Percentiles rank a stretch among this genome's conserved stretches.
These are phyloP conservation scores for Brenthis daphne DNA, from an alignment of 2,888 invertebrate species.

Conservation along the genomic window DNA sequence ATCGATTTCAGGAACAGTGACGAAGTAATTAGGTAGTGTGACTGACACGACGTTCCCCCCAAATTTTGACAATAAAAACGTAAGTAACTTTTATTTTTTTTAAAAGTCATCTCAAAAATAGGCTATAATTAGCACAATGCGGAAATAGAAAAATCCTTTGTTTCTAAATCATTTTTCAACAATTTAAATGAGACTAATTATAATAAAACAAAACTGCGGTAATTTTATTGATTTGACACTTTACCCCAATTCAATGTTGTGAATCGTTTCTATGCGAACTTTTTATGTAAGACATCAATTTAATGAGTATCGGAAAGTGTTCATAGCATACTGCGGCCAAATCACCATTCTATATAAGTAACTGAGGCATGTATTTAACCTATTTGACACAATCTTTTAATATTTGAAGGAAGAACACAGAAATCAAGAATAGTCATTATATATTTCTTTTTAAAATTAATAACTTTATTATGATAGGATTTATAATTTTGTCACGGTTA, in stretches of 20 bases:
- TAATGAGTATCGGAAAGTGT: constrained; percentile 25
- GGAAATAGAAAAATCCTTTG: constrained; percentile 3
- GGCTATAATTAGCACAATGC: constrained; percentile 15
- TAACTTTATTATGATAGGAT: no score
- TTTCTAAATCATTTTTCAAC: background rate
- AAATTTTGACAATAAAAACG: constrained; percentile 68
- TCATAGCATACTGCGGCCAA: constrained; percentile 24
- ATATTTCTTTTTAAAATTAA: no score
- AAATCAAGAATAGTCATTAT: no score
- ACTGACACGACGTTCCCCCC: constrained; percentile 54
- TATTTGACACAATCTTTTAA: background rate
- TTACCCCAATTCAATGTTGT: constrained; percentile 61
- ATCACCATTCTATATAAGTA: constrained; percentile 13
- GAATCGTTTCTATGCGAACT: constrained; percentile 62
- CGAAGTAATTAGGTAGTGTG: constrained; percentile 75
- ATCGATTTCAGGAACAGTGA: constrained; percentile 57
- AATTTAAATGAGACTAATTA: constrained; percentile 19
- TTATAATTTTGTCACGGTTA: no score
- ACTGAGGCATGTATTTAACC: background rate
- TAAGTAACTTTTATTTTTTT: constrained; percentile 49
- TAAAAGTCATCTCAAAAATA: constrained; percentile 12
- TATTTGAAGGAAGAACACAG: no score
- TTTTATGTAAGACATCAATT: constrained; percentile 45
- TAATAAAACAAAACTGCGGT: constrained; percentile 79
- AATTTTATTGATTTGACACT: constrained; percentile 81